Evolutionary conservation across 2,888 invertebrate species (phyloP), one percentile per base, ranked within the genome.

Genomic region (Drosophila infuscata): DNA sequence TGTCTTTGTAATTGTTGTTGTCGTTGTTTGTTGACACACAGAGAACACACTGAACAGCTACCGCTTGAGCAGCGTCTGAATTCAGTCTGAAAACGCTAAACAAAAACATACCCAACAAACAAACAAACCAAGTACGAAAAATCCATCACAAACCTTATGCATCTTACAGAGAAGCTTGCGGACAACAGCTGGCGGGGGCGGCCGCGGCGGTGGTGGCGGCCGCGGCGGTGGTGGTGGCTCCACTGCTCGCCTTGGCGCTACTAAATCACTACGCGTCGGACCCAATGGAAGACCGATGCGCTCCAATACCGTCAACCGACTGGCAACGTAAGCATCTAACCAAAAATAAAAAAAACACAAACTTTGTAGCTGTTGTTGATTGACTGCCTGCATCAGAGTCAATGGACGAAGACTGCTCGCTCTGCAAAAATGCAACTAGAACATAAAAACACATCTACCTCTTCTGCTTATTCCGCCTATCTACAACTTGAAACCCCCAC

Each of bases 131-230:
- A 30, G 17, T 30, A 11, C 51, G 30, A 52, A 41, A 57, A 57
- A 43, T 70, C 87, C 81, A 88, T 79, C 88, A 89, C 74, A 90
- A 69, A 76, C 87, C 84, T 91, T 92, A 91, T 91, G 91, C 89
- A 91, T 91, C 86, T 93, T 93, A 91, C 93, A 93, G 93, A 93
- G 92, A 92, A 93, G 93, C 91, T 85, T 93, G 90, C 91, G 92
- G 82, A 82, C 91, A 77, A 77, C 77, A 60, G 83, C 79, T 72
- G 68, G 48, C 58, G 87, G 36, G 15, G 17, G 36, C 17, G 15
- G 64, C 73, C 53, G 30, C 25, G 74, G 69, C 77, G 38, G 17
- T 38, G 38, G 38, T 38, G 38, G 38, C 17, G 38, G 65, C 73
- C 53, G 30, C 30, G 74, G 69, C 76, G 46, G 20, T 46, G 25